phyloP scores from a whole-genome alignment of 2,888 invertebrate species.

The Spialia ferax region DNA sequence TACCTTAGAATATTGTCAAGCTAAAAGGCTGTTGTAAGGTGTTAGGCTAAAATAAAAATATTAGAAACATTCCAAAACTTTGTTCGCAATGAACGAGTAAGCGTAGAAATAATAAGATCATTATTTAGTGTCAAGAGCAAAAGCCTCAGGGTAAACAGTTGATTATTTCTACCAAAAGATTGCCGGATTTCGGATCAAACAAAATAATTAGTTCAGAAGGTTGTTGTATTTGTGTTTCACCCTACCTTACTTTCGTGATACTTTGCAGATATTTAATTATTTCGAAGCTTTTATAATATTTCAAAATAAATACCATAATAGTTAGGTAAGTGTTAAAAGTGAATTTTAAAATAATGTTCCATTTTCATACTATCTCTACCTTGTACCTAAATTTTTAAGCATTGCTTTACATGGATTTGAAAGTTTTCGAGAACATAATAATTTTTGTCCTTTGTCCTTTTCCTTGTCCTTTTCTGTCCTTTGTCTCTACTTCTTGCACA shows the following conservation, averaged over 20 bases:
- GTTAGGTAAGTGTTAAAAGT: too few relatives aligned
- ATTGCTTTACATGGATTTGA: too few relatives aligned
- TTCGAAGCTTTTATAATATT: background rate
- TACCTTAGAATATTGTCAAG: too few relatives aligned
- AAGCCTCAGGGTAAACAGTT: slow-evolving; percentile 21
- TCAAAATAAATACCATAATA: too few relatives aligned
- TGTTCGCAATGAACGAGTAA: slow-evolving; percentile 18
- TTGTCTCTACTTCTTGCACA: too few relatives aligned
- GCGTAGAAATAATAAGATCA: slow-evolving; percentile 37
- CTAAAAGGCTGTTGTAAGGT: background rate
- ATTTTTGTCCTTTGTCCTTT: too few relatives aligned
- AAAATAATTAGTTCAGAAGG: slow-evolving; percentile 30
- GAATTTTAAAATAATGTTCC: too few relatives aligned
- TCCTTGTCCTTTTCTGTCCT: too few relatives aligned
- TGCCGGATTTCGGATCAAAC: slow-evolving; percentile 22
- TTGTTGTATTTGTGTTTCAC: slow-evolving; percentile 5
- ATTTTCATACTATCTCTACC: too few relatives aligned
- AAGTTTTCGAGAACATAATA: too few relatives aligned
- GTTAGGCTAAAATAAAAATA: slow-evolving; percentile 16
- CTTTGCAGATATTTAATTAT: background rate
- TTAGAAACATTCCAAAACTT: slow-evolving; percentile 33
- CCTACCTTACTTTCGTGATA: background rate
- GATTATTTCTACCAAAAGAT: slow-evolving; percentile 37
- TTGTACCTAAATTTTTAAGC: too few relatives aligned
- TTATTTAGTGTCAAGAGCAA: slow-evolving; percentile 38